A percentile compares a stretch with the other conserved stretches of the same genome.
These are phyloP conservation scores for Syncerus caffer DNA, from an alignment of 2,797 vertebrate species.

Conservation along the genomic window DNA sequence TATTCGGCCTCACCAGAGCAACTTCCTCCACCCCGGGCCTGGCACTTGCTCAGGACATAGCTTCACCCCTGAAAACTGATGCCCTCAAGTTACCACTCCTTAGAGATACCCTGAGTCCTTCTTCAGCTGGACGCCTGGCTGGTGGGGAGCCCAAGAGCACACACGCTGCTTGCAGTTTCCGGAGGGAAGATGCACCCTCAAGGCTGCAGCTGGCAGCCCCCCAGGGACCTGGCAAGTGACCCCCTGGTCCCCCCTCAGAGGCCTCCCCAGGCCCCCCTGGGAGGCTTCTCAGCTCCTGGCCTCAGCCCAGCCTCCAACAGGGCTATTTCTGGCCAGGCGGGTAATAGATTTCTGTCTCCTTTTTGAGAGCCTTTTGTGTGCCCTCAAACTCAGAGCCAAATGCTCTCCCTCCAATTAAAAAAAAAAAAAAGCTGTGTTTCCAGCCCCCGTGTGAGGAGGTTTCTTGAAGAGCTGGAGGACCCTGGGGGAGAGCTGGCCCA, in stretches of 20 bases:
- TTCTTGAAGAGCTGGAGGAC: constrained; percentile 23
- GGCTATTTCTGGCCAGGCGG: constrained; percentile 51
- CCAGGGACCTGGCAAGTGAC: not conserved
- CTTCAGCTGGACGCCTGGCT: not conserved
- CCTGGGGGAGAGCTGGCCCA: not conserved
- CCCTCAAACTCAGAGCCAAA: constrained; percentile 63
- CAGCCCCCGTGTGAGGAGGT: constrained; percentile 22
- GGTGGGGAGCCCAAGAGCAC: not conserved
- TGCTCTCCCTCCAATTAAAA: not conserved
- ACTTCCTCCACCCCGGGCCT: not conserved
- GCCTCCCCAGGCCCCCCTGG: not conserved
- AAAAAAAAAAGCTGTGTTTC: constrained; percentile 1
- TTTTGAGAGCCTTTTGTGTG: constrained; percentile 69
- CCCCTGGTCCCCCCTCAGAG: not conserved
- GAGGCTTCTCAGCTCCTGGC: constrained; percentile 38
- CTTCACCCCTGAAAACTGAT: not conserved
- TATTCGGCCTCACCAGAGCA: not conserved
- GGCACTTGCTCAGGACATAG: not conserved
- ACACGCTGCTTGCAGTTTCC: not conserved
- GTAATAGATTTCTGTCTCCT: constrained; percentile 70
- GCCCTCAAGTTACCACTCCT: not conserved
- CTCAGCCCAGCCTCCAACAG: not conserved
- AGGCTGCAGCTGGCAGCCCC: not conserved
- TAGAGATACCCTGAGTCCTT: not conserved
- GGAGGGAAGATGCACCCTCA: not conserved